Conservation (phyloP, 2,113 vertebrate genomes). For the Chelonoidis abingdonii region DNA sequence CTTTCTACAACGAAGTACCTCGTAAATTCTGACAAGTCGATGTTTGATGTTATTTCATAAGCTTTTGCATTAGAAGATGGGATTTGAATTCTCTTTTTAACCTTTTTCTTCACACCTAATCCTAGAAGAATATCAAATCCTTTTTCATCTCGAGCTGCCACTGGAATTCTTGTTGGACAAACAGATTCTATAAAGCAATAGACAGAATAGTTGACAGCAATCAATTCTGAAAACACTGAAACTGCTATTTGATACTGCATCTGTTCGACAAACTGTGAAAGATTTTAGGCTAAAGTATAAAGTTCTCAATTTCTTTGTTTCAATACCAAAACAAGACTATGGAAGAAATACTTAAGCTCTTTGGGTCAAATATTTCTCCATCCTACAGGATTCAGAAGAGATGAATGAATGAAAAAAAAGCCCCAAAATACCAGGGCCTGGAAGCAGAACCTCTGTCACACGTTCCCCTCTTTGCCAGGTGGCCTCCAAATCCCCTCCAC, state of each 20-base stretch:
- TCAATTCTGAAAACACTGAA: not conserved
- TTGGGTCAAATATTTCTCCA: not conserved
- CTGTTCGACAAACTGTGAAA: not conserved
- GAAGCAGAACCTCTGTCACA: not conserved
- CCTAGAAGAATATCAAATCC: slow-evolving; percentile 96
- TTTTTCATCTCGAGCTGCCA: slow-evolving; percentile 94
- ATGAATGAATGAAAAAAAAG: not conserved
- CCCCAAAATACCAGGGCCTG: not conserved
- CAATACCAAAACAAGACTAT: not conserved
- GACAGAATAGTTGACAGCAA: not conserved
- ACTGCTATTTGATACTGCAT: not conserved
- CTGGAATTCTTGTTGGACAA: slow-evolving; percentile 91
- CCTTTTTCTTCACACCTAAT: slow-evolving; percentile 92
- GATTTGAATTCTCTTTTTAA: slow-evolving; percentile 89
- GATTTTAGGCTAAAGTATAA: not conserved
- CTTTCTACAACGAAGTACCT: slow-evolving; percentile 80
- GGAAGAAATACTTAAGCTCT: not conserved
- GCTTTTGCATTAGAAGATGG: slow-evolving; percentile 87
- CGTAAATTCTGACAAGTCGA: slow-evolving; percentile 91
- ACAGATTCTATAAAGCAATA: slow-evolving; percentile 88
- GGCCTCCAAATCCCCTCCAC: not conserved
- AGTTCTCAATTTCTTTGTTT: not conserved
- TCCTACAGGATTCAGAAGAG: not conserved
- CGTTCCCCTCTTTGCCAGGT: not conserved
- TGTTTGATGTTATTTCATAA: slow-evolving; percentile 88